Base-by-base conservation (phyloP, 1,140 invertebrate species). In the Melanaphis sacchari region DNA sequence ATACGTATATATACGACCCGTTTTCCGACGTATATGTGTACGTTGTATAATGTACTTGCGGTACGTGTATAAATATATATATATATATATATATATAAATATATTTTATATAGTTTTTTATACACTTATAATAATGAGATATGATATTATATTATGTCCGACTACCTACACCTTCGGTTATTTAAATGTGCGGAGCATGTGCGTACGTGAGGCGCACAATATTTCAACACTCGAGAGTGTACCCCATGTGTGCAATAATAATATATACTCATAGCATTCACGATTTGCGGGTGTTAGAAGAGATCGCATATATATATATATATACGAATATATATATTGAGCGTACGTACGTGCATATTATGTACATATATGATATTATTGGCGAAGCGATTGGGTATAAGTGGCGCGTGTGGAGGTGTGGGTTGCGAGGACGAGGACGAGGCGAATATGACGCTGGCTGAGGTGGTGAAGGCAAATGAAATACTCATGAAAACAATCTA, bases 401-500 rank as follows among this genome's bases (percentile, higher is more conserved):
- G 59, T 76, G 59, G 59, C 59, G n/a, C 31, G 59, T n/a, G 38
- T 22, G 49, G 38, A 3, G 52, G 52, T 18, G n/a, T n/a, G n/a
- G 38, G 31, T 76, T n/a, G 31, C 8, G 54, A n/a, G 59, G 59
- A n/a, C 15, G 31, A 76, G 15, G 31, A 76, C 15, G 59, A n/a
- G 59, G 31, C 2, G 59, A n/a, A 66, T 43, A 43, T n/a, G 31
- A 76, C 18, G n/a, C 59, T 9, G 59, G n/a, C 59, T 9, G 59
- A 76, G 59, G 59, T n/a, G 59, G 59, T 36, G 89, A 40, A 38
- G 89, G 89, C 81, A 85, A 93, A 93, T 93, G 91, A 93, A 93
- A 93, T 93, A 93, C 91, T 93, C 91, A 85, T 93, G 91, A 93
- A 93, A 93, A 93, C 91, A 93, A 84, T 93, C 91, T 54, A 81